These are phyloP conservation scores for Daubentonia madagascariensis DNA, from an alignment of 2,113 vertebrate species.

Conservation along the genomic window DNA sequence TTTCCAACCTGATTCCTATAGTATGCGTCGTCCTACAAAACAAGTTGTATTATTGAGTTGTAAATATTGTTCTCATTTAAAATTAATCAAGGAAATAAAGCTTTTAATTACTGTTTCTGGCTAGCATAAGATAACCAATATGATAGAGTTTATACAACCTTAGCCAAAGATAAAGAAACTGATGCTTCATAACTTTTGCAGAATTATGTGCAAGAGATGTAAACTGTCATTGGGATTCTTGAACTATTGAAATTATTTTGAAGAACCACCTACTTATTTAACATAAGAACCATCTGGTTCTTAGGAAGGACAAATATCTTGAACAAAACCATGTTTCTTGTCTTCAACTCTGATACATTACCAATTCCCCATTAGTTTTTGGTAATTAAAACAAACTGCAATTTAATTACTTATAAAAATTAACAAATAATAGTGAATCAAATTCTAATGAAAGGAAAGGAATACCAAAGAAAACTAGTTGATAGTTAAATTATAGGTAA, in stretches of 20 bases:
- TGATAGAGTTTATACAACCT: background rate
- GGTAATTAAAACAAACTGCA: background rate
- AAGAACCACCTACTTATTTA: background rate
- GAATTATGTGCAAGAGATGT: background rate
- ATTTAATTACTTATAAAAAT: background rate
- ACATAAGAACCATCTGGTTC: background rate
- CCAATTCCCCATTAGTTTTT: background rate
- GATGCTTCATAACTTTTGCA: background rate
- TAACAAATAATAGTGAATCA: background rate
- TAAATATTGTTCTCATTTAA: background rate
- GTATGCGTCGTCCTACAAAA: background rate
- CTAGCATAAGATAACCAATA: background rate
- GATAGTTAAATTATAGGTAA: background rate
- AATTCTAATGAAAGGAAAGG: background rate
- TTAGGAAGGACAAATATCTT: background rate
- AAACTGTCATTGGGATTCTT: background rate
- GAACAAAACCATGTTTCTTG: background rate
- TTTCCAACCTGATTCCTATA: background rate
- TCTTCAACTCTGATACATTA: background rate
- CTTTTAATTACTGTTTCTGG: background rate
- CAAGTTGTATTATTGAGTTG: background rate
- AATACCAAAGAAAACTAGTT: background rate
- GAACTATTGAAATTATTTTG: background rate
- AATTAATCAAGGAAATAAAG: slow-evolving; percentile 5
- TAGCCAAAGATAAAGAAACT: background rate